phyloP scores from a whole-genome alignment of 2,888 invertebrate genomes.

The Cordilura impudica region DNA sequence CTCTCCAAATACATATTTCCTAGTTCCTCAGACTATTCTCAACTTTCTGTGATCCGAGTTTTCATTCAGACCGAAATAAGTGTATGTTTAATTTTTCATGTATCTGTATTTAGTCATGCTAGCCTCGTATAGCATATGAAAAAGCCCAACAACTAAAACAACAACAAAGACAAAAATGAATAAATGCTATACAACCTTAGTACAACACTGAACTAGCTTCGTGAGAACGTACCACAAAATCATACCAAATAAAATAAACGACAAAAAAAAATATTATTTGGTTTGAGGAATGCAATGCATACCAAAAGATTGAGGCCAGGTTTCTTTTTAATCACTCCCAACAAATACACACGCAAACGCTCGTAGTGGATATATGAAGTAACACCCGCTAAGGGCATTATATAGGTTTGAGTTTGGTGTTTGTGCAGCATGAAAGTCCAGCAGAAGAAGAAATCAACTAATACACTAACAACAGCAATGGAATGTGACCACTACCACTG shows the following conservation, averaged over 20 bases:
- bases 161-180: constrained; percentile 22
- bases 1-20: too few relatives aligned
- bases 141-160: constrained; percentile 26
- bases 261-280: constrained; percentile 12
- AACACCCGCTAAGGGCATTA: constrained; percentile 62
- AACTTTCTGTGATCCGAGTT: too few relatives aligned
- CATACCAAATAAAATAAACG: constrained; percentile 36
- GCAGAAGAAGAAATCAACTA: neutral
- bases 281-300: constrained; percentile 56
- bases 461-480: constrained; percentile 40
- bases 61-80: too few relatives aligned
- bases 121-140: neutral
- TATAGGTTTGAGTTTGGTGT: constrained; percentile 44
- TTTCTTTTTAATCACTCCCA: constrained; percentile 57
- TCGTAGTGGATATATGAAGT: constrained; percentile 29
- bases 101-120: neutral
- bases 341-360: constrained; percentile 5
- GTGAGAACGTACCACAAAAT: constrained; percentile 59
- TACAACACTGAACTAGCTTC: constrained; percentile 42
- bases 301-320: constrained; percentile 59
- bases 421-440: constrained; percentile 15
- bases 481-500: constrained; percentile 59
- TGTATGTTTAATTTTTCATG: too few relatives aligned
- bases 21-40: too few relatives aligned
- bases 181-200: constrained; percentile 32